Evolutionary conservation across 2,113 vertebrate species (phyloP).

Genomic region (Solea solea): DNA sequence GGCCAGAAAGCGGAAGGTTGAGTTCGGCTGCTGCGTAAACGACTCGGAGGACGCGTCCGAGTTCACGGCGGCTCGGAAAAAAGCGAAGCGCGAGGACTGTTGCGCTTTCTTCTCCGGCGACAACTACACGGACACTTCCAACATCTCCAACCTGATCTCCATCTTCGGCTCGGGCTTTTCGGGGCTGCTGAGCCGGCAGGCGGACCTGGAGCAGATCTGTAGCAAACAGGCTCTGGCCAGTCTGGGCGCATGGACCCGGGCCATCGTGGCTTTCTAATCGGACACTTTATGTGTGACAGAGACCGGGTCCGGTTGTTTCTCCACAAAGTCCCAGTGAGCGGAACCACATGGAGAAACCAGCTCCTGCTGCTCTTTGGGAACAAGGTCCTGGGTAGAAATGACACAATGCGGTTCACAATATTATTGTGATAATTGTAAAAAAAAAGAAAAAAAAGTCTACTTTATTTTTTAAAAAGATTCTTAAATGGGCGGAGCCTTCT

Average conservation of each 20-base stretch:
- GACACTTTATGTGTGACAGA: constrained; percentile 50
- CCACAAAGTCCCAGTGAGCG: background rate
- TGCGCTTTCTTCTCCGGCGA: constrained; percentile 63
- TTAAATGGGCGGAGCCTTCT: too few species aligned
- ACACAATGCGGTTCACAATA: background rate
- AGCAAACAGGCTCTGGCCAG: constrained; percentile 94
- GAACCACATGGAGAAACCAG: background rate
- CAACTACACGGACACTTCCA: constrained; percentile 87
- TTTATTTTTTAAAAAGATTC: too few species aligned
- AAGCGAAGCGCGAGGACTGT: constrained; percentile 90
- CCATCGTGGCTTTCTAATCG: constrained; percentile 91
- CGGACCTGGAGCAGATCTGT: constrained; percentile 93
- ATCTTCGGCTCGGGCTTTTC: constrained; percentile 96
- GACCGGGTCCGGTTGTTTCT: constrained; percentile 35
- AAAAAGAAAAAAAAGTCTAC: background rate
- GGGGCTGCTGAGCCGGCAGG: constrained; percentile 91
- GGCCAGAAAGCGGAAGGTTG: constrained; percentile 87
- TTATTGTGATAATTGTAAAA: background rate
- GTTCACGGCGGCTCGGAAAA: constrained; percentile 85
- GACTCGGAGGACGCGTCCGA: constrained; percentile 84
- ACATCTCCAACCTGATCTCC: constrained; percentile 97
- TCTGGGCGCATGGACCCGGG: constrained; percentile 94
- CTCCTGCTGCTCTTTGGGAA: constrained; percentile 1
- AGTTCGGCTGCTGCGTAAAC: constrained; percentile 81
- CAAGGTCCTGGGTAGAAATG: background rate